phyloP scores from a whole-genome alignment of 2,888 invertebrate genomes.

The Labia minor region DNA sequence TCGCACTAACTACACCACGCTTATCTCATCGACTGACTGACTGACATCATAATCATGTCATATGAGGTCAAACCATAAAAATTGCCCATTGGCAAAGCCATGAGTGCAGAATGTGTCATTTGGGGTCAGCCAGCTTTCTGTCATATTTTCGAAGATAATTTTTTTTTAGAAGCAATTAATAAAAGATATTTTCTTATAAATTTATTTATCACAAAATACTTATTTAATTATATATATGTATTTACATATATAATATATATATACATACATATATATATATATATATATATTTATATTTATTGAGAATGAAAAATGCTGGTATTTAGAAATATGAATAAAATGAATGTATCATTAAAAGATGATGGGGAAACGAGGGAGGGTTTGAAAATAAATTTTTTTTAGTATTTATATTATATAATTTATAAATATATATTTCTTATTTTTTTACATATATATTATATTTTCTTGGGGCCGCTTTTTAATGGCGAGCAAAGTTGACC shows the following conservation, averaged over 20 bases:
- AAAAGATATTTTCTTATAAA: not conserved
- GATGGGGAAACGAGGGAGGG: conserved; percentile 17
- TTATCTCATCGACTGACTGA: conserved; percentile 4
- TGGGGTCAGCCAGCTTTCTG: conserved; percentile 28
- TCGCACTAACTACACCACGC: not conserved
- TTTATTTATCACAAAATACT: conserved; percentile 19
- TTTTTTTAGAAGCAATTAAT: not conserved
- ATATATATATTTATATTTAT: conserved; percentile 17
- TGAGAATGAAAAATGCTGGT: conserved; percentile 17
- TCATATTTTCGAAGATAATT: conserved; percentile 16
- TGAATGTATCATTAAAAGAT: too few species aligned
- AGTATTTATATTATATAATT: too few species aligned
- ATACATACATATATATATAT: conserved; percentile 18
- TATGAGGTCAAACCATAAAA: not conserved
- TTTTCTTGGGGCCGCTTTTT: not conserved
- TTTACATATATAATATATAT: conserved; percentile 17
- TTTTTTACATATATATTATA: conserved; percentile 27
- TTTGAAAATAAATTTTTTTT: conserved; percentile 19
- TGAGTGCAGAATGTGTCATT: conserved; percentile 28
- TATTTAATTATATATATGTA: conserved; percentile 19
- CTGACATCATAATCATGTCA: conserved; percentile 13
- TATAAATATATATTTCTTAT: too few species aligned
- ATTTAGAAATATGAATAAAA: too few species aligned
- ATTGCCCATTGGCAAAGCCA: conserved; percentile 24
- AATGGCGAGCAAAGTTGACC: conserved; percentile 25